A percentile compares a stretch with the other conserved stretches of the same genome.
Conservation (phyloP, 2,888 invertebrate genomes). For the Drosophila parthenogenetica region DNA sequence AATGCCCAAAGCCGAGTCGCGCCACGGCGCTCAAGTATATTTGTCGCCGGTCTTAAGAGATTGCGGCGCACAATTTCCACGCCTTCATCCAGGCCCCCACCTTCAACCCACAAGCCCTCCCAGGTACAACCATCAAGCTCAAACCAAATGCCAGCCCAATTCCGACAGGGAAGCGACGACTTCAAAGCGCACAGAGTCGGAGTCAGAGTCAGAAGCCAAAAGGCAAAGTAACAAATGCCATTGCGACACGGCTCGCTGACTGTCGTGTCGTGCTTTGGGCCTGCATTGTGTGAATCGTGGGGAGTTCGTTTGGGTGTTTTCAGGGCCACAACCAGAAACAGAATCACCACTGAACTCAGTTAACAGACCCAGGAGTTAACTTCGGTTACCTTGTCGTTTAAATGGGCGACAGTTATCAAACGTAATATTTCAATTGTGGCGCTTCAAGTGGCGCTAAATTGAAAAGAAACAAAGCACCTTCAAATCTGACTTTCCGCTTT, state of each 20-base stretch:
- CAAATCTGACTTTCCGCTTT: constrained; percentile 29
- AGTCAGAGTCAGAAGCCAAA: constrained; percentile 61
- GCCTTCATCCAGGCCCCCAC: constrained; percentile 3
- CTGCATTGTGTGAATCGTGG: background rate
- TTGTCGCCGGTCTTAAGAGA: constrained; percentile 79
- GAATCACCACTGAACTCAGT: background rate
- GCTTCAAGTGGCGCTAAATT: constrained; percentile 48
- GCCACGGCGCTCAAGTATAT: constrained; percentile 68
- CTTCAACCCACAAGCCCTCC: background rate
- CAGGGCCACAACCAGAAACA: background rate
- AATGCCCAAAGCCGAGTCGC: constrained; percentile 68
- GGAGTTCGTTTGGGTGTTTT: too few species aligned
- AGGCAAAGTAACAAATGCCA: constrained; percentile 63
- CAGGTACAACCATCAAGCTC: constrained; percentile 8
- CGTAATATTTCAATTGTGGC: constrained; percentile 70
- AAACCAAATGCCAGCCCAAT: constrained; percentile 32
- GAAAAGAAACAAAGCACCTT: constrained; percentile 59
- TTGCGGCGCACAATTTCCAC: constrained; percentile 76
- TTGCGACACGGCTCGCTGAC: constrained; percentile 56
- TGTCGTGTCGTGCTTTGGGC: constrained; percentile 33
- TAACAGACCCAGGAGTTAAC: constrained; percentile 25
- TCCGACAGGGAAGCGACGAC: constrained; percentile 43
- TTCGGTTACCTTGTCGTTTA: constrained; percentile 44
- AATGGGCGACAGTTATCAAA: constrained; percentile 66
- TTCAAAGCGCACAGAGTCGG: constrained; percentile 66